phyloP scores from a whole-genome alignment of 2,113 vertebrate genomes.

The Rhynchomys soricoides region DNA sequence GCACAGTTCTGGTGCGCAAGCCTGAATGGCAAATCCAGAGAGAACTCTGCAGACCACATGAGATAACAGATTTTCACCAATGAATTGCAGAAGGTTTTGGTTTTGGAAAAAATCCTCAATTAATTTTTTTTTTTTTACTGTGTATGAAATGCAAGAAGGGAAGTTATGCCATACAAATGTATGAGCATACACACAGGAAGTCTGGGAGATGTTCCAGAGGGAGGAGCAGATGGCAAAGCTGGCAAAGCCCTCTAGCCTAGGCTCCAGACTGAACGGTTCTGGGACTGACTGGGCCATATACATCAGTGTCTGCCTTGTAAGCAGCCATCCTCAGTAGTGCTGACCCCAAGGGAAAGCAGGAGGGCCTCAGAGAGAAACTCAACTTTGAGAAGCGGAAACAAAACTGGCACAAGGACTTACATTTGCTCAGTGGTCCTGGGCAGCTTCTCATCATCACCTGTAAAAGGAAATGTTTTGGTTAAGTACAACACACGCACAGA shows the following conservation, averaged over 20 bases:
- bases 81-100: conserved; percentile 29
- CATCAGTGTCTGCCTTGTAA: background rate
- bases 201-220: background rate
- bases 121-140: background rate
- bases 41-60: background rate
- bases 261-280: background rate
- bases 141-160: background rate
- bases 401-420: conserved; percentile 86
- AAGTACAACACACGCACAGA: background rate
- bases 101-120: background rate
- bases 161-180: background rate
- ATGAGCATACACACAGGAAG: background rate
- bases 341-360: background rate
- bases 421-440: conserved; percentile 90
- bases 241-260: background rate
- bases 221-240: background rate
- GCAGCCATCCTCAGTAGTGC: background rate
- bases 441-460: conserved; percentile 87
- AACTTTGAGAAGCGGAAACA: conserved; percentile 6
- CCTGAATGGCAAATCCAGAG: background rate
- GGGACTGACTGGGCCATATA: background rate
- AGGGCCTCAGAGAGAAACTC: background rate
- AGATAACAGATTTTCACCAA: background rate
- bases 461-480: background rate
- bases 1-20: background rate